Evolutionary conservation across 92 coral and sea anemone genomes (phyloP).

Genomic region (Phenganax subtilis): DNA sequence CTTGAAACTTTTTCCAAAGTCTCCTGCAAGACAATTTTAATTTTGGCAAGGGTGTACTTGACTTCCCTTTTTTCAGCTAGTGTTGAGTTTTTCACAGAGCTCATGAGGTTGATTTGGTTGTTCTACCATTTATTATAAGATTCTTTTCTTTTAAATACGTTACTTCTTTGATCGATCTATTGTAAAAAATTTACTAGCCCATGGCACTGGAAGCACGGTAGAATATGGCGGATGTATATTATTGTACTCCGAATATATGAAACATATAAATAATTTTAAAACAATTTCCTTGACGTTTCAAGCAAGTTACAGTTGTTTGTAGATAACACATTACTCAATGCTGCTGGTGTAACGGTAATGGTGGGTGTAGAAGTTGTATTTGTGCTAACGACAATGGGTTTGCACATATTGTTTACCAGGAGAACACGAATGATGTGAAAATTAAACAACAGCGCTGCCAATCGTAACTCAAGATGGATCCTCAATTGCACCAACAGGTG

Average conservation of each 20-base stretch:
- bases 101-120: too few species aligned
- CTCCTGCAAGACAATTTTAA: too few species aligned
- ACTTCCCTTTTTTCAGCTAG: too few species aligned
- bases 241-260: neutral
- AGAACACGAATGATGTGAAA: conserved; percentile 4
- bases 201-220: too few species aligned
- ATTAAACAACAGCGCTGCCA: neutral
- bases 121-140: too few species aligned
- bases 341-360: conserved; percentile 23
- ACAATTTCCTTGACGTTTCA: neutral
- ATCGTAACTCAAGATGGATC: neutral
- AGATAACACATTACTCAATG: conserved; percentile 8
- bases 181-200: too few species aligned
- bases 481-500: too few species aligned
- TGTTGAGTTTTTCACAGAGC: too few species aligned
- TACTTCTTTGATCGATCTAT: too few species aligned
- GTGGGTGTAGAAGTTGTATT: conserved; percentile 1
- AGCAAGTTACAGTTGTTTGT: conserved; percentile 9
- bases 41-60: too few species aligned
- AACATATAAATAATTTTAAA: neutral
- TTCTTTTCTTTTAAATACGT: too few species aligned
- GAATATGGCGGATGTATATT: conserved; percentile 2
- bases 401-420: neutral
- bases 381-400: conserved; percentile 8
- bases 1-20: too few species aligned